Base-by-base conservation (phyloP, 2,888 invertebrate genomes). In the Tineola bisselliella region DNA sequence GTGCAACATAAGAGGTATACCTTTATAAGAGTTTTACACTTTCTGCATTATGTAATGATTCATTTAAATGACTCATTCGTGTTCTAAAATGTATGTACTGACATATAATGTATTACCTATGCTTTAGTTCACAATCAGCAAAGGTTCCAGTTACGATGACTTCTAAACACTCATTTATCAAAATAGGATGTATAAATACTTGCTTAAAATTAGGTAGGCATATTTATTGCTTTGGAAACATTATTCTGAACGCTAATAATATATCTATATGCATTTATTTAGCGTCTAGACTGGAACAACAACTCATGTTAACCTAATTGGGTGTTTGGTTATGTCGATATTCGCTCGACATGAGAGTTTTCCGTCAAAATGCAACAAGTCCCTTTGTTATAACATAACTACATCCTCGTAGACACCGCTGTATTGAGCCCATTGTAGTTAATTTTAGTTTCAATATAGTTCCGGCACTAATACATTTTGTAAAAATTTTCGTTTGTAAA, bases 251-350 rank as follows among this genome's bases (percentile, higher is more conserved):
- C 25, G 6, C 25, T 25, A 25, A 25, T n/a, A 25, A 25, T 6
- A 6, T 2, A 6, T 6, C 25, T 25, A 25, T 25, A 6, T 25
- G 6, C 6, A 25, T 25, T 38, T 38, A 38, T 38, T 38, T 10
- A 38, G 38, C 38, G 8, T 48, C 48, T 48, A 17, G 13, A 48
- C 48, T 48, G 10, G 13, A 48, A 48, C 15, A 38, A 6, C 38
- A 38, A n/a, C n/a, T 38, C n/a, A 48, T 48, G 48, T 48, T 48
- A 48, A 48, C 48, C 17, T 48, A 48, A 48, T 48, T 48, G 48
- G 48, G 17, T 48, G 6, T 48, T 48, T 17, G 48, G 13, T n/a
- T 13, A 48, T 43, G 43, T 12, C 43, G 43, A 25, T 38, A 38
- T 10, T 12, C 38, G 10, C 38, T 12, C 38, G 10, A 38, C 38